Evolutionary conservation across 2,888 invertebrate genomes (phyloP), one percentile per base, ranked within the genome.

Genomic region (Polymixis lichenea): DNA sequence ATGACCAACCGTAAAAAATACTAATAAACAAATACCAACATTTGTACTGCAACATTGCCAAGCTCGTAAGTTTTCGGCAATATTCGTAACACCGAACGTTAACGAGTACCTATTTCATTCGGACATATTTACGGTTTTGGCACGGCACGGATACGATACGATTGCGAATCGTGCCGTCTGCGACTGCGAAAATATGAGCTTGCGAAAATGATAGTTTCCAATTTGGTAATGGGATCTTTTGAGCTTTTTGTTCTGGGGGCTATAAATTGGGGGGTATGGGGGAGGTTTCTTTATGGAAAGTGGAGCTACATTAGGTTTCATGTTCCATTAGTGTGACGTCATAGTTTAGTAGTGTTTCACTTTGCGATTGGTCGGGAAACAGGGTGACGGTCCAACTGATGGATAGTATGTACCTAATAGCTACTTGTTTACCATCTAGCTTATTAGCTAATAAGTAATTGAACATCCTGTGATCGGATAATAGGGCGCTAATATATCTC

Each of bases 51-150:
- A 82, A 82, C 82, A 60, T 72, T 90, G 91, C 91, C 91, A 91
- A 90, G 82, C 81, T 87, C 89, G 87, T 91, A 91, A 91, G 87
- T 89, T 87, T 88, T 87, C 87, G 85, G 74, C 81, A 86, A 88
- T 89, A 80, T 85, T 87, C 87, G 80, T 87, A 83, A 85, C 79
- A 87, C 84, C 77, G 38, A 80, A 78, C 70, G 66, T 75, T 84
- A 84, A 86, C 78, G 81, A 81, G 76, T 78, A 46, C 43, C 43
- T 46, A 78, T 82, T 84, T 86, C 86, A 87, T 85, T 83, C 83
- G 85, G 88, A 83, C 87, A 86, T 90, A 89, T 93, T 93, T 93
- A 93, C 88, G 90, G 87, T 83, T 87, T 90, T 92, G 92, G 92
- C 92, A 91, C 90, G 88, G 83, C 78, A 79, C 78, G 76, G 86